Percentiles rank a stretch among this genome's conserved stretches.
Conservation (phyloP, 2,113 vertebrate species). For the Microtus ochrogaster region DNA sequence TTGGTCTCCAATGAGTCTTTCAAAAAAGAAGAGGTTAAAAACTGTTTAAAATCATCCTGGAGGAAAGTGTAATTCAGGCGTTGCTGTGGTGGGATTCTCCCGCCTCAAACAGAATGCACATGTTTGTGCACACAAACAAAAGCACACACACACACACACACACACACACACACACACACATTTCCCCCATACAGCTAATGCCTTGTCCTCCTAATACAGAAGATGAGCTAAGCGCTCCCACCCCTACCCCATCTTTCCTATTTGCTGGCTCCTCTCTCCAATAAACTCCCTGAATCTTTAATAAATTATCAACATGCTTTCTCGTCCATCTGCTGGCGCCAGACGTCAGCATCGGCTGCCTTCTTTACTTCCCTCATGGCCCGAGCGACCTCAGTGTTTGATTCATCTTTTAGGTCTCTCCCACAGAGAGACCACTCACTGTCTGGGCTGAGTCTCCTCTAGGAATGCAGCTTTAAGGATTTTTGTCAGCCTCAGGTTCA, state of each 20-base stretch:
- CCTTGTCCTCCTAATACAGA: constrained; percentile 43
- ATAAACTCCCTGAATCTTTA: constrained; percentile 78
- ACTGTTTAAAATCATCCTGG: neutral
- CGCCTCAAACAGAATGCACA: neutral
- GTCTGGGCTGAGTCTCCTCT: neutral
- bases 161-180: neutral
- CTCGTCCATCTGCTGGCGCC: constrained; percentile 72
- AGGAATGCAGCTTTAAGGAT: neutral
- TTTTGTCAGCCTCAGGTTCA: neutral
- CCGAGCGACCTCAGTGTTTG: constrained; percentile 74
- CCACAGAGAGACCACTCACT: constrained; percentile 34
- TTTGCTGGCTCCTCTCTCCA: constrained; percentile 66
- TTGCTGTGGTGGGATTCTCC: constrained; percentile 64
- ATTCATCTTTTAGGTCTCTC: constrained; percentile 83
- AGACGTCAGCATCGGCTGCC: constrained; percentile 13
- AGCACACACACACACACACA: neutral
- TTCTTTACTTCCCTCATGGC: constrained; percentile 64
- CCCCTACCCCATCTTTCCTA: neutral
- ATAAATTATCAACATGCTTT: constrained; percentile 83
- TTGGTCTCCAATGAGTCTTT: neutral
- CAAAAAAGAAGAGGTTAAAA: neutral
- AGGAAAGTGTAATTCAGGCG: constrained; percentile 65
- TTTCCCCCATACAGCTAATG: constrained; percentile 1
- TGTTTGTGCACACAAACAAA: too few species aligned
- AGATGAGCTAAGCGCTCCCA: neutral